phyloP scores from a whole-genome alignment of 2,888 invertebrate species.

The Lamproptera curius region DNA sequence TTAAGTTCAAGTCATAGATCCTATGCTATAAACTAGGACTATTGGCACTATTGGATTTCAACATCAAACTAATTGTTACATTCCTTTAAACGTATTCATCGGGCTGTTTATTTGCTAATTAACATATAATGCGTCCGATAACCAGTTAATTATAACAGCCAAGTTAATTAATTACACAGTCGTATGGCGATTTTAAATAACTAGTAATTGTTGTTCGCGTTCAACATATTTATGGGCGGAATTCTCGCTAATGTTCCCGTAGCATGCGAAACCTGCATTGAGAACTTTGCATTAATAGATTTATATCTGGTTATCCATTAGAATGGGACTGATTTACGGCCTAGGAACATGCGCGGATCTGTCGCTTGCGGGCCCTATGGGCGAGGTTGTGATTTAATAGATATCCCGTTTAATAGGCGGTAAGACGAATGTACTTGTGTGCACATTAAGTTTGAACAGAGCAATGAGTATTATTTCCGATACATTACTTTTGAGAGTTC shows the following conservation, averaged over 20 bases:
- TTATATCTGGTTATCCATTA: constrained; percentile 66
- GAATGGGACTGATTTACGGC: constrained; percentile 56
- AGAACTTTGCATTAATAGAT: constrained; percentile 72
- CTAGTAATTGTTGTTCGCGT: constrained; percentile 17
- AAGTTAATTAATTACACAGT: constrained; percentile 16
- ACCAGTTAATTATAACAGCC: constrained; percentile 3
- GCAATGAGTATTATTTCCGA: too few relatives aligned
- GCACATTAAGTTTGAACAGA: too few relatives aligned
- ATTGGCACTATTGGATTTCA: too few relatives aligned
- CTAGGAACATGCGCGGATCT: constrained; percentile 45
- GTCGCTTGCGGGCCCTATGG: constrained; percentile 13
- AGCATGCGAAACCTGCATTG: constrained; percentile 70
- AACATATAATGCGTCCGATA: constrained; percentile 10
- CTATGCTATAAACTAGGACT: too few relatives aligned
- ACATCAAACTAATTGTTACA: too few relatives aligned
- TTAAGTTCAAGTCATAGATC: too few relatives aligned
- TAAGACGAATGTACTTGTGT: too few relatives aligned
- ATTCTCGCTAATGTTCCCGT: constrained; percentile 39
- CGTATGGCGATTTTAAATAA: constrained; percentile 16
- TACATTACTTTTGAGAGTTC: too few relatives aligned
- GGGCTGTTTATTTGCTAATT: constrained; percentile 15
- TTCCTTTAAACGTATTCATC: too few relatives aligned
- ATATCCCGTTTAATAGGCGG: neutral
- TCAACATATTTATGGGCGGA: constrained; percentile 30
- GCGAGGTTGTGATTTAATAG: constrained; percentile 9